These are phyloP conservation scores for Anser brachyrhynchus DNA, from an alignment of 2,113 vertebrate species.

Conservation along the genomic window DNA sequence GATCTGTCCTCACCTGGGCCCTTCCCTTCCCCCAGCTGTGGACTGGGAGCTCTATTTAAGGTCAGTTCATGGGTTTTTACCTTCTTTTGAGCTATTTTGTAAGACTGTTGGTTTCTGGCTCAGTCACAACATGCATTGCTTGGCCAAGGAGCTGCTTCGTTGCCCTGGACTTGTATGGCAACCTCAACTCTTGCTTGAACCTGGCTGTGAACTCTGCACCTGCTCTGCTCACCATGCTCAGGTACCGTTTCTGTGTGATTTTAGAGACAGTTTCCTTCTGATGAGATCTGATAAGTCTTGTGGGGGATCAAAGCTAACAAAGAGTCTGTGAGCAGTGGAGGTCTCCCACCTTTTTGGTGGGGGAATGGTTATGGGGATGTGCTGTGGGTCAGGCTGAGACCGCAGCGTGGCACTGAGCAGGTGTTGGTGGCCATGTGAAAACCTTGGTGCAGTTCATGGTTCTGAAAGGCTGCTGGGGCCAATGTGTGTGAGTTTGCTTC, in stretches of 20 bases:
- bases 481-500: rapidly evolving
- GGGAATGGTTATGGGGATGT: neutral
- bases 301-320: neutral
- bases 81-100: rapidly evolving
- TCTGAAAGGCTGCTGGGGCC: neutral
- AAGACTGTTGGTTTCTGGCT: rapidly evolving
- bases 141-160: rapidly evolving
- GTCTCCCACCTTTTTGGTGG: rapidly evolving
- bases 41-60: neutral
- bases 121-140: rapidly evolving
- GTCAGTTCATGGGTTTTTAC: rapidly evolving
- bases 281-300: neutral
- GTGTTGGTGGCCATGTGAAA: rapidly evolving
- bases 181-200: neutral
- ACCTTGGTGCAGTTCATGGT: neutral
- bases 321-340: neutral
- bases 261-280: neutral
- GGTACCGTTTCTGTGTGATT: neutral
- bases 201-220: rapidly evolving
- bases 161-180: rapidly evolving
- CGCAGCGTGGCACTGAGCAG: neutral
- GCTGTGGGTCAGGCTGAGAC: neutral
- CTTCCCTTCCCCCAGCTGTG: neutral
- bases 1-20: neutral
- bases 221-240: rapidly evolving